Conservation (phyloP, 2,113 vertebrate species). For the Orthochromis malagaraziensis region DNA sequence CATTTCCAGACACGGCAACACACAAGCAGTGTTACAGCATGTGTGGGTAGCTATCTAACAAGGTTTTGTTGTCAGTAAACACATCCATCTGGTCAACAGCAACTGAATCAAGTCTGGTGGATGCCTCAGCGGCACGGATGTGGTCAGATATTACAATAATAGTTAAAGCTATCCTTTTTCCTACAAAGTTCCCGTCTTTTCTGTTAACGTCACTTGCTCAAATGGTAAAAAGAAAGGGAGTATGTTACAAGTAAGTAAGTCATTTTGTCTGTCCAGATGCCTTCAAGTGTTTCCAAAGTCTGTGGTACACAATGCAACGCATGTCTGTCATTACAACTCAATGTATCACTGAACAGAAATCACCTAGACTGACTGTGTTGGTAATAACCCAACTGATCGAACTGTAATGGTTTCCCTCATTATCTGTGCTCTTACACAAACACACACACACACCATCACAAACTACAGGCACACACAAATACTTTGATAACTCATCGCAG, state of each 20-base stretch:
- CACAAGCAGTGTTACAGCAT: slow-evolving; percentile 19
- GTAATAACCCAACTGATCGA: slow-evolving; percentile 51
- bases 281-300: slow-evolving; percentile 22
- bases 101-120: slow-evolving; percentile 29
- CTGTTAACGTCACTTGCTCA: neutral
- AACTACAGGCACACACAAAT: slow-evolving; percentile 36
- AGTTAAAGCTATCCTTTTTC: neutral
- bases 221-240: neutral
- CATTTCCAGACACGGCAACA: slow-evolving; percentile 3
- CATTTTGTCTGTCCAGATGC: slow-evolving; percentile 1
- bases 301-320: slow-evolving; percentile 3
- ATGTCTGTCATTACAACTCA: slow-evolving; percentile 28
- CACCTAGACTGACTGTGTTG: slow-evolving; percentile 14
- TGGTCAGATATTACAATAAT: neutral
- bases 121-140: neutral
- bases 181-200: neutral
- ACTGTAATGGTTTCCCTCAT: slow-evolving; percentile 32
- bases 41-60: slow-evolving; percentile 58
- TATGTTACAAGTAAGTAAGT: neutral
- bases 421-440: slow-evolving; percentile 27
- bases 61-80: slow-evolving; percentile 68
- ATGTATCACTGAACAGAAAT: slow-evolving; percentile 27
- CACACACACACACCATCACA: neutral
- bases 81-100: slow-evolving; percentile 68
- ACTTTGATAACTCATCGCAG: slow-evolving; percentile 59